Percentiles rank a stretch among this genome's conserved stretches.
phyloP scores from a whole-genome alignment of 2,113 vertebrate genomes.

The Chaetops frenatus region DNA sequence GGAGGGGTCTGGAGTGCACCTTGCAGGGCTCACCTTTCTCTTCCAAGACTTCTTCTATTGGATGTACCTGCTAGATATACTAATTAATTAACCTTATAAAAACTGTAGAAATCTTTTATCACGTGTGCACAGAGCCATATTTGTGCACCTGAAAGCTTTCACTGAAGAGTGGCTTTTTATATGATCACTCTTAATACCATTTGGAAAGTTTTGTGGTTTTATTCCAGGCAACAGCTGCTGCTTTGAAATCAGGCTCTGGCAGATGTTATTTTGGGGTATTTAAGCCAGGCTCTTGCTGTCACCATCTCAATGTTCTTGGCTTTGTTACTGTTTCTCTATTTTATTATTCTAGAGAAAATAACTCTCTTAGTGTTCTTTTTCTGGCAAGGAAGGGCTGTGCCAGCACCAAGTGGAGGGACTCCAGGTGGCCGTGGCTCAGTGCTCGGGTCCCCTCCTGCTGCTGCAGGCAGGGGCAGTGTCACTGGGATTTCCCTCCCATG shows the following conservation, averaged over 20 bases:
- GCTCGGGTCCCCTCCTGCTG: background rate
- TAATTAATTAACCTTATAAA: background rate
- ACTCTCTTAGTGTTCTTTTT: background rate
- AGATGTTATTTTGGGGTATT: background rate
- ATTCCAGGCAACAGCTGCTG: background rate
- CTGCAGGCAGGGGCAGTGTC: background rate
- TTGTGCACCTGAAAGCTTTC: background rate
- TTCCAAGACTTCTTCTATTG: background rate
- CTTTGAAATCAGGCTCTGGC: background rate
- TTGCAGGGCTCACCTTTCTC: background rate
- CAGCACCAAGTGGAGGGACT: background rate
- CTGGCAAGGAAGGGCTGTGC: background rate
- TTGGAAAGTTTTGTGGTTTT: background rate
- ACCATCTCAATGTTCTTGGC: conserved; percentile 19
- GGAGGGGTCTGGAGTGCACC: background rate
- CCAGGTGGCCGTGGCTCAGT: background rate
- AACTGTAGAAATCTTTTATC: background rate
- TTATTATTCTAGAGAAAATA: conserved; percentile 21
- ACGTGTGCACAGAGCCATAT: accelerated
- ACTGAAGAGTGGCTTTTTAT: background rate
- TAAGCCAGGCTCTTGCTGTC: conserved; percentile 12
- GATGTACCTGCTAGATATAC: background rate
- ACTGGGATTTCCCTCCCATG: background rate
- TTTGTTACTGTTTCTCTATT: conserved; percentile 8
- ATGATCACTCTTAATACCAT: background rate